Base-by-base conservation (phyloP, 2,113 vertebrate genomes). In the Nesoenas mayeri region DNA sequence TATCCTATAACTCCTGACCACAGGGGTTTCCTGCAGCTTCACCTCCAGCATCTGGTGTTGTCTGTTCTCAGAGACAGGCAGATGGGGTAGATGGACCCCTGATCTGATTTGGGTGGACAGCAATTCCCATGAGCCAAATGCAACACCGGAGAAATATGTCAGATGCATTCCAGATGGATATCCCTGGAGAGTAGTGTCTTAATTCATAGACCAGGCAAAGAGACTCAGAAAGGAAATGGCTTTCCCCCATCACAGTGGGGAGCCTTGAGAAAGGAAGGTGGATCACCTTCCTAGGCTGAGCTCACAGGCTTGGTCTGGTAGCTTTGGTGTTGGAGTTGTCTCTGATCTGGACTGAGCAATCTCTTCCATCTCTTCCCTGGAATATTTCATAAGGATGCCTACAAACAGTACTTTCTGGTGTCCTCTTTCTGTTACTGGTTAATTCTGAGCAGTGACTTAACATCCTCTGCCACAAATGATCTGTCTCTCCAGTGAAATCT, bases 1-100 rank as follows among this genome's bases (percentile, higher is more conserved):
- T 95, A 96, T 96, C 92, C 92, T 95, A 48, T 96, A 86, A 95
- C 95, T 94, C 82, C 82, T 94, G 92, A 92, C 96, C 73, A 91
- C 90, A 88, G 95, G 92, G 72, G 79, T 86, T 96, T 97, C 95
- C 86, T 95, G 82, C 85, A 95, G 38, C 75, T 93, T 97, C 91
- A 96, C 90, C 88, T 91, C 60, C 82, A 96, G 96, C 93, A 95
- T 94, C 93, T 97, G 96, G 91, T 67, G 81, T 51, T 96, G 94
- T 95, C 96, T 95, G 65, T 91, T 95, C 67, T 86, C 0, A 0
- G 80, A 93, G 88, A 93, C 90, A 88, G 88, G 92, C 89, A 95
- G 85, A 94, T 96, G 91, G 85, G 72, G 72, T 86, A 88, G 90
- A 94, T 67, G 79, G 92, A 94, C 85, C 82, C 69, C 93, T 91